Evolutionary conservation across 2,888 invertebrate species (phyloP), one percentile per base, ranked within the genome.

Genomic region (Cheilosia vulpina): DNA sequence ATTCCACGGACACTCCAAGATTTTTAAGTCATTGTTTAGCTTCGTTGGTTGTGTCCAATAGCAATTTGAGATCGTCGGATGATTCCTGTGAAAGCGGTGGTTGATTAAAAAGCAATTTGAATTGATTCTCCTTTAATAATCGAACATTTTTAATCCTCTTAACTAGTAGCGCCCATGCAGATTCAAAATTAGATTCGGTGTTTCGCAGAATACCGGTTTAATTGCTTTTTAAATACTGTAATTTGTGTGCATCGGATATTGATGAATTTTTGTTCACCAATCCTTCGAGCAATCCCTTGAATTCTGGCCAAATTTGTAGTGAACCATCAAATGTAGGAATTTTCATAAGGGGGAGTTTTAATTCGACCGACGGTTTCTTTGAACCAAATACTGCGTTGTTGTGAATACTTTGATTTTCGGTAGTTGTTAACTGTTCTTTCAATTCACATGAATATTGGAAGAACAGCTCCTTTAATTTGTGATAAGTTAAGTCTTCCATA

Each of bases 341-440:
- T 50, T 69, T 78, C 3, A 78, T 71, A 7, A 19, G 69, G 15
- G 53, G 68, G 1, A 69, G 77, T 21, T 62, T 69, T 17, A 77
- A 17, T 21, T 71, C 58, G n/a, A 27, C 60, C 34, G 43, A 55
- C 7, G 43, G 68, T 13, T 38, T 4, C 9, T 55, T 43, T 13
- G 55, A 55, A n/a, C 43, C 52, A 1, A 4, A n/a, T 15, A 53
- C 24, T 11, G 66, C 53, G 3, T 66, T 53, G 24, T 53, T 65
- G 2, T 34, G 21, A 4, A 19, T 15, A 52, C 34, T 41, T 9
- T 21, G 21, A 21, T 21, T 66, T 1, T 53, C 50, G 50, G 13
- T 19, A n/a, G 21, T 41, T 21, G 24, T 13, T 50, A 72, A 62
- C 17, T 62, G 38, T 13, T 62, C 72, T 4, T 72, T 72, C 15